These are phyloP conservation scores for Hemichromis elongatus DNA, from an alignment of 2,113 vertebrate genomes.

Conservation along the genomic window DNA sequence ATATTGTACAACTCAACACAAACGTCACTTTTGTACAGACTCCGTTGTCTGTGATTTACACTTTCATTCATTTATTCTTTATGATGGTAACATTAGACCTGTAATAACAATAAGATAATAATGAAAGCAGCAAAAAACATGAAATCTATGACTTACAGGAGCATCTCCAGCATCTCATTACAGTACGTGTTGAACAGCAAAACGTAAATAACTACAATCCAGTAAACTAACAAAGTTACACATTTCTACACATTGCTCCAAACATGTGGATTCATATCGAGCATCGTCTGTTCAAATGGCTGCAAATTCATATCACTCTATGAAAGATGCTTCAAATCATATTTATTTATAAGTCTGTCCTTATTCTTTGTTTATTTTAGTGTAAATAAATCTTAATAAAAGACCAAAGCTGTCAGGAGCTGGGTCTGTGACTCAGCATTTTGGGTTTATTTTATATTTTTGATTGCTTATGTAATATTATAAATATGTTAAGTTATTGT, in stretches of 20 bases:
- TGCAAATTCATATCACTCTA: background rate
- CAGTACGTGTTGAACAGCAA: background rate
- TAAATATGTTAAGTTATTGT: background rate
- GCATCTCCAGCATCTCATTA: background rate
- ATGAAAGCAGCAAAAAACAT: background rate
- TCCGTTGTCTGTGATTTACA: slow-evolving; percentile 16
- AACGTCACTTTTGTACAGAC: slow-evolving; percentile 32
- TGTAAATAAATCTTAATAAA: background rate
- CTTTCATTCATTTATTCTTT: background rate
- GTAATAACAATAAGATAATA: background rate
- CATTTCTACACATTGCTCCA: background rate
- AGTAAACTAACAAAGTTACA: background rate
- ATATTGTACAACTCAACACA: background rate
- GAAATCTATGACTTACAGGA: background rate
- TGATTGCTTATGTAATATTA: background rate
- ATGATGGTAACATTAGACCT: background rate
- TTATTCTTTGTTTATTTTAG: background rate
- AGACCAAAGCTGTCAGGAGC: rapidly evolving
- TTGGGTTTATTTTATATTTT: background rate
- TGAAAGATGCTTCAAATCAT: background rate
- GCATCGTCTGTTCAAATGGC: background rate
- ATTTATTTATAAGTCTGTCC: background rate
- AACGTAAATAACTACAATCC: background rate
- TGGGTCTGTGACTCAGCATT: rapidly evolving
- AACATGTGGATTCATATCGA: background rate